Base-by-base conservation (phyloP, 2,888 invertebrate species). In the Phymatocera aterrima region DNA sequence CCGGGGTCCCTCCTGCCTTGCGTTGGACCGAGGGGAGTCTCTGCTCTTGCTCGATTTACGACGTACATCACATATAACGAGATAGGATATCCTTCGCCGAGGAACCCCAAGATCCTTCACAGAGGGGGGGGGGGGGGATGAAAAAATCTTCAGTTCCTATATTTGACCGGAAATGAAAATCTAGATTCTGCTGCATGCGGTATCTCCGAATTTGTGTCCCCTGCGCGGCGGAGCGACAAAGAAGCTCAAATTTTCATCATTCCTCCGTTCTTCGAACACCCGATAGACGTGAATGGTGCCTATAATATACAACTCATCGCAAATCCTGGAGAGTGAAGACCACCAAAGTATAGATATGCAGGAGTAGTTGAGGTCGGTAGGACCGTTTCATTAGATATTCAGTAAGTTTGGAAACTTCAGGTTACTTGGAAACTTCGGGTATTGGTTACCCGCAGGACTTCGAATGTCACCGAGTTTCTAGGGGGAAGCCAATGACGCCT, bases 361-460 rank as follows among this genome's bases (percentile, higher is more conserved):
- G n/a, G n/a, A 43, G 68, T 68, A 46, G 72, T 12, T 28, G 72
- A 48, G 51, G 48, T 72, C 51, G 31, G 31, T n/a, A 2, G 68
- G 34, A 34, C 51, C 31, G 51, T 51, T 72, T 72, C 72, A 72
- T 72, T 72, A 51, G 51, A 72, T 72, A 72, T 72, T 72, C 72
- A 72, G 43, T 34, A 72, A 72, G 72, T 72, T 72, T 18, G 34
- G 31, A n/a, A n/a, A n/a, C n/a, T n/a, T n/a, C n/a, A n/a, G n/a
- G n/a, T n/a, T 72, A 51, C 72, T 51, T 21, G 51, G 72, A 51
- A 72, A 72, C 72, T 72, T 72, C 18, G 24, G 72, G 72, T 72
- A 72, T 72, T 72, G 72, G 72, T 51, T 51, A 72, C 72, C 72
- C 72, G n/a, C 72, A 51, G 24, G 34, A 51, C 72, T 72, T 51